These are phyloP conservation scores for Laticauda laticaudata DNA, from an alignment of 2,113 vertebrate genomes.

Conservation along the genomic window DNA sequence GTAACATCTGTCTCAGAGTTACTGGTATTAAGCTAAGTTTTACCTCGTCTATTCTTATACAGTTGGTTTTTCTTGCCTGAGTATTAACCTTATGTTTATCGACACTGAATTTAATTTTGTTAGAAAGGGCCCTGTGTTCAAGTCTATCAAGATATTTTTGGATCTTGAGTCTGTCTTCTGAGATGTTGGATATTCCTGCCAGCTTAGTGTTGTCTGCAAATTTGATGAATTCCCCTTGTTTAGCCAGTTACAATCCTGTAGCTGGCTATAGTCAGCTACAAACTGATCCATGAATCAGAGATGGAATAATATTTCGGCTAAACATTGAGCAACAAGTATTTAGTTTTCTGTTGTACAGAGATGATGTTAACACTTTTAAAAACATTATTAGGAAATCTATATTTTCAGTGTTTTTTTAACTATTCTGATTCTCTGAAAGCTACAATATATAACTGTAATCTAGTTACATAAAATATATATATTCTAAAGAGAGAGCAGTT, in stretches of 20 bases:
- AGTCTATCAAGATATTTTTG: neutral
- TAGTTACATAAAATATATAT: slow-evolving; percentile 22
- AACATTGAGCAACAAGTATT: slow-evolving; percentile 22
- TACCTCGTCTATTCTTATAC: neutral
- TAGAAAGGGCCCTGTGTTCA: neutral
- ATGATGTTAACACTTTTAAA: slow-evolving; percentile 42
- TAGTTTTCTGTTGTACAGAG: slow-evolving; percentile 26
- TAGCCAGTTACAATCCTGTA: neutral
- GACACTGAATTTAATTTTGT: neutral
- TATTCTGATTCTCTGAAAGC: slow-evolving; percentile 44
- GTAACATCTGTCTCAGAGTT: neutral
- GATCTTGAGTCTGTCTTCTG: neutral
- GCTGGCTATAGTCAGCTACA: neutral
- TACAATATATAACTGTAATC: slow-evolving; percentile 49
- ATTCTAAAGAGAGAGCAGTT: neutral
- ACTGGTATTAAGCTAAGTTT: neutral
- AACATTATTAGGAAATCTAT: slow-evolving; percentile 65
- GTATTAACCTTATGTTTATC: neutral
- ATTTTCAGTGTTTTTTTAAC: slow-evolving; percentile 45
- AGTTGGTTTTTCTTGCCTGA: neutral
- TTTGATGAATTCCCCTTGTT: neutral
- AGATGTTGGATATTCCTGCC: neutral
- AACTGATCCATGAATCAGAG: neutral
- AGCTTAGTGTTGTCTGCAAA: neutral
- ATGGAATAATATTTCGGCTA: neutral